phyloP scores from a whole-genome alignment of 2,113 vertebrate genomes.

The Plestiodon gilberti region DNA sequence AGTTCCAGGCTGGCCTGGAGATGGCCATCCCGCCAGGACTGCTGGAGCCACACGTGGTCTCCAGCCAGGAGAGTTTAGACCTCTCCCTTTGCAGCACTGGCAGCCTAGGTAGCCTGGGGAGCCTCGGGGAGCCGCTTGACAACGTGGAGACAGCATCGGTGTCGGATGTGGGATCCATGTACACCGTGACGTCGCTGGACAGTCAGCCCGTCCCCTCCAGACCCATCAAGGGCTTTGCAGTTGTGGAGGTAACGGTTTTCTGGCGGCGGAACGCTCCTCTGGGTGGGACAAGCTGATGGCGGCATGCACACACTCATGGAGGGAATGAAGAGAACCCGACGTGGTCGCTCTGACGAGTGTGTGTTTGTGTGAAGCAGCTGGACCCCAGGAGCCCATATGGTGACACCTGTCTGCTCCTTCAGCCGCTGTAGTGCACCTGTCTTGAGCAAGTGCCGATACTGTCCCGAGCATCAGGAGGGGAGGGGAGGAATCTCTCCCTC shows the following conservation, averaged over 20 bases:
- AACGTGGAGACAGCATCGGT: slow-evolving; percentile 82
- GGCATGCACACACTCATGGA: no score
- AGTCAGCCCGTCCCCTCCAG: slow-evolving; percentile 79
- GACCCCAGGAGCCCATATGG: no score
- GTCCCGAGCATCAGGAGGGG: no score
- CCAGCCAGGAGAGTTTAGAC: slow-evolving; percentile 96
- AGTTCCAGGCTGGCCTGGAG: slow-evolving; percentile 80
- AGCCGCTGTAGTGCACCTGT: no score
- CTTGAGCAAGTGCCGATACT: neutral
- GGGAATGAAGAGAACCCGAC: neutral
- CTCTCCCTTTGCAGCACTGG: slow-evolving; percentile 94
- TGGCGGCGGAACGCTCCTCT: fast-evolving
- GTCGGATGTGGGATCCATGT: slow-evolving; percentile 89
- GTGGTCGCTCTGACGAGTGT: neutral
- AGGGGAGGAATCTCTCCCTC: fast-evolving
- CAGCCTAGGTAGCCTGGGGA: slow-evolving; percentile 93
- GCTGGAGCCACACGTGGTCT: slow-evolving; percentile 86
- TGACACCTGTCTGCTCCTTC: fast-evolving
- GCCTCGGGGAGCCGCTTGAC: slow-evolving; percentile 90
- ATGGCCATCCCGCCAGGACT: slow-evolving; percentile 77
- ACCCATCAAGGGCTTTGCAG: slow-evolving; percentile 96
- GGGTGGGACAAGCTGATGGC: neutral
- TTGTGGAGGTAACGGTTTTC: slow-evolving; percentile 87
- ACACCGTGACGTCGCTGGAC: slow-evolving; percentile 89
- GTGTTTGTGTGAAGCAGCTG: neutral